phyloP scores from a whole-genome alignment of 2,113 vertebrate genomes.

The Butastur rufipennis region DNA sequence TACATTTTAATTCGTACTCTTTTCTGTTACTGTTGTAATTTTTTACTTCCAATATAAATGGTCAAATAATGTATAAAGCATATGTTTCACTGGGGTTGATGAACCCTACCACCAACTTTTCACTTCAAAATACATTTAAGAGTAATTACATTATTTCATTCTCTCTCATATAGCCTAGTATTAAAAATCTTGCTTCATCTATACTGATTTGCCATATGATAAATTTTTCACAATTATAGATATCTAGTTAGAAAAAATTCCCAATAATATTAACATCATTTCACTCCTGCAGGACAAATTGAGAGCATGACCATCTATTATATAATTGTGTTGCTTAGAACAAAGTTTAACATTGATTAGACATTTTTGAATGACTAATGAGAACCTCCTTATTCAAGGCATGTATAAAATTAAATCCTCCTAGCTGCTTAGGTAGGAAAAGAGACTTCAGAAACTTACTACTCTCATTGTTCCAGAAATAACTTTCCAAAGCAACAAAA shows the following conservation, averaged over 20 bases:
- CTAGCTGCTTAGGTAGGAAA: neutral
- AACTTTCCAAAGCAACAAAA: neutral
- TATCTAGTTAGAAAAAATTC: neutral
- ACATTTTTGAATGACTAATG: neutral
- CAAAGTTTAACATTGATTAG: neutral
- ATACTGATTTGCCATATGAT: neutral
- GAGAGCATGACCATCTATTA: neutral
- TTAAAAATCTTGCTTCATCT: neutral
- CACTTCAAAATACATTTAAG: neutral
- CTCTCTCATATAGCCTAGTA: neutral
- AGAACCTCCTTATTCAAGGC: neutral
- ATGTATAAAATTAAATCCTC: neutral
- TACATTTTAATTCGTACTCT: slow-evolving; percentile 17
- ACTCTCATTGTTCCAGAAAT: neutral
- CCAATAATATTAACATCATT: neutral
- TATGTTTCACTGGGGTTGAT: neutral
- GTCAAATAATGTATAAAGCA: neutral
- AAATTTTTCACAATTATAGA: neutral
- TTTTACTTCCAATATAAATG: neutral
- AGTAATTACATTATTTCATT: neutral
- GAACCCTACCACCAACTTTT: neutral
- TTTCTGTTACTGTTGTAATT: neutral
- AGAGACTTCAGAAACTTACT: neutral
- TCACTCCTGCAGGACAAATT: neutral
- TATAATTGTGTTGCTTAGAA: neutral